Percentiles rank a stretch among this genome's conserved stretches.
Evolutionary conservation across 2,113 vertebrate species (phyloP).

Genomic region (Mormyrus lacerda): DNA sequence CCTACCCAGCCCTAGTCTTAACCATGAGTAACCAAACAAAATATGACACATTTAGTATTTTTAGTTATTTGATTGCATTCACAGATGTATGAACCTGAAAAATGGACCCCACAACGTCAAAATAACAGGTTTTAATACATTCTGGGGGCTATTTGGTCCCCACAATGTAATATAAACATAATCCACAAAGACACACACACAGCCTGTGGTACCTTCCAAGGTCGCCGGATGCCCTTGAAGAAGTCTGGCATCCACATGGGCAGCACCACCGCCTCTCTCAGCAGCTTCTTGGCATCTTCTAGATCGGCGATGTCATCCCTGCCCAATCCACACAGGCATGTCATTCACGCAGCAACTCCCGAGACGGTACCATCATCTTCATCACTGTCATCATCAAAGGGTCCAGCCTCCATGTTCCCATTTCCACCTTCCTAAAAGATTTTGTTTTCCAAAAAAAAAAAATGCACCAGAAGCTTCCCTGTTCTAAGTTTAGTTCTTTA

Average conservation of each 20-base stretch:
- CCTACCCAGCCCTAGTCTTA: no score
- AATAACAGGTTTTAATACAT: no score
- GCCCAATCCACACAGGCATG: constrained; percentile 7
- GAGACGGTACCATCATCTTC: neutral
- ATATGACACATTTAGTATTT: no score
- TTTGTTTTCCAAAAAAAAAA: neutral
- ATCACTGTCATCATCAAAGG: neutral
- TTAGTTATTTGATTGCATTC: no score
- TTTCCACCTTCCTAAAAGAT: neutral
- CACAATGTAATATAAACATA: neutral
- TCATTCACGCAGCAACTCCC: neutral
- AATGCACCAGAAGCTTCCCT: neutral
- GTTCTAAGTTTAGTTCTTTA: neutral
- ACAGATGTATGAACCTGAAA: no score
- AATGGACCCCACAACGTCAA: no score
- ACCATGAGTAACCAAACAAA: no score
- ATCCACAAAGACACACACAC: neutral
- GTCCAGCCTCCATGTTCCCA: neutral
- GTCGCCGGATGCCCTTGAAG: constrained; percentile 95
- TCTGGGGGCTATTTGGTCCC: constrained; percentile 47
- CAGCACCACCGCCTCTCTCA: constrained; percentile 92
- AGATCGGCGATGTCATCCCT: constrained; percentile 97
- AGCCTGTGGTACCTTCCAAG: constrained; percentile 78
- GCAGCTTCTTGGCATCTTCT: constrained; percentile 87
- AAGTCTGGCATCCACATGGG: constrained; percentile 99